Evolutionary conservation across 2,888 invertebrate species (phyloP), one percentile per base, ranked within the genome.

Genomic region (Diadromus collaris): DNA sequence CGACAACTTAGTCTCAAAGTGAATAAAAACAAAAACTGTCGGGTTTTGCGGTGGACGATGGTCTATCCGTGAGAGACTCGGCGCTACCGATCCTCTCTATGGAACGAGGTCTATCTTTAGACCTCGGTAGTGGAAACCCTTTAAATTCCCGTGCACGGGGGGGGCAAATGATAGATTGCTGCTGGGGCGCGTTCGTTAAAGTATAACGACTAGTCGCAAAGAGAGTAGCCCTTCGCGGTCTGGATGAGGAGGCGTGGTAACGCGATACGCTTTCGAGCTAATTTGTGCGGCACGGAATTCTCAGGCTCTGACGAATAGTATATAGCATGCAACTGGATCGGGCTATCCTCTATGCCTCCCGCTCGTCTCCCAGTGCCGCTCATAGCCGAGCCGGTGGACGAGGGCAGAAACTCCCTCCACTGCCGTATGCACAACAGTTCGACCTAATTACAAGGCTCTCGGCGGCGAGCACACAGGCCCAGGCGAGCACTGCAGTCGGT

Each of bases 371-470:
- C 46, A 19, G 41, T 21, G 63, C 29, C 27, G 51, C 51, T 48
- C 41, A 19, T 56, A 56, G 44, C 19, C 27, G 21, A 69, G 21
- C 56, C 13, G 38, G 34, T 38, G 38, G 27, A 51, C 32, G 48
- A 24, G 41, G 41, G 16, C 16, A 41, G 38, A 41, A 41, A 41
- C 38, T 1, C 16, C 38, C 38, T 10, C 10, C 38, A 2, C 46
- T 61, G 24, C 27, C n/a, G 21, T 56, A 61, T 56, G 41, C 41
- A 41, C 60, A 72, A 73, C 60, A 68, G 56, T 58, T 74, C 70
- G 78, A 74, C 74, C 78, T 65, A 78, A 78, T 78, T 78, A 69
- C 65, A 67, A 51, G 48, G 72, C 32, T 34, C 41, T 65, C 19
- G 72, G 46, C 29, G 46, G 7, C 6, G 58, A 24, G 61, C 54